phyloP scores from a whole-genome alignment of 2,113 vertebrate species.

The Toxotes jaculatrix region DNA sequence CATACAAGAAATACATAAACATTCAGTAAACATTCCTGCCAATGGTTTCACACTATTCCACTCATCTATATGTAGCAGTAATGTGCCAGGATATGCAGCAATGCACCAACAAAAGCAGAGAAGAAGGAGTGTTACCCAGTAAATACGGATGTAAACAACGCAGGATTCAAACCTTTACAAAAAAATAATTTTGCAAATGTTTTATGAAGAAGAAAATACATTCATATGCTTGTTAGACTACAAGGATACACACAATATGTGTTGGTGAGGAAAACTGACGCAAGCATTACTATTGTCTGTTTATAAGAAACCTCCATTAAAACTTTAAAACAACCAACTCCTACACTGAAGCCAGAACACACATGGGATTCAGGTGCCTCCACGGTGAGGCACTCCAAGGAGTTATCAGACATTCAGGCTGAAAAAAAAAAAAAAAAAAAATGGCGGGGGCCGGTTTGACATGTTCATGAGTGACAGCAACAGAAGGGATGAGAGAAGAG shows the following conservation, averaged over 20 bases:
- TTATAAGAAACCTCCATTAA: background rate
- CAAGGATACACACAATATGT: no score
- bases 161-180: no score
- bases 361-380: background rate
- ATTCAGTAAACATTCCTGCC: background rate
- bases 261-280: no score
- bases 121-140: background rate
- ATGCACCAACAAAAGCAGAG: background rate
- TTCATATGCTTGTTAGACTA: no score
- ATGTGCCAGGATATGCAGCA: background rate
- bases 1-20: no score
- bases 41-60: background rate
- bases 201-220: no score
- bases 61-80: background rate
- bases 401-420: background rate
- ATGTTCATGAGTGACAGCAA: background rate
- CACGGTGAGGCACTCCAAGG: background rate
- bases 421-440: no score
- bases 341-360: background rate
- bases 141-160: no score
- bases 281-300: background rate
- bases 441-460: background rate
- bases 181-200: no score
- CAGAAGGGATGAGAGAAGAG: background rate
- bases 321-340: background rate